These are phyloP conservation scores for Leucoma salicis DNA, from an alignment of 2,888 invertebrate species.

Conservation along the genomic window DNA sequence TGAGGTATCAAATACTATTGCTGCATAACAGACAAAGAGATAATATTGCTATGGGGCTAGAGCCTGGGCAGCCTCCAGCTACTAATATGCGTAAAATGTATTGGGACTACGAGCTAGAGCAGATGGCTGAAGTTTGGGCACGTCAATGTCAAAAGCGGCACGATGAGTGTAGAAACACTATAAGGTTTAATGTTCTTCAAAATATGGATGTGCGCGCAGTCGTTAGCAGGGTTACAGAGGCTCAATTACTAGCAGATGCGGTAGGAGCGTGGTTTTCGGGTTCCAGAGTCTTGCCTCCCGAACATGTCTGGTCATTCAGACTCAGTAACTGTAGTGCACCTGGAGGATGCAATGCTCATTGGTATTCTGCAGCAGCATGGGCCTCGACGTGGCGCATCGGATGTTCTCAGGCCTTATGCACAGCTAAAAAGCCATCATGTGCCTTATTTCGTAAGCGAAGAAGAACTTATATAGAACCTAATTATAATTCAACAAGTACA, in stretches of 20 bases:
- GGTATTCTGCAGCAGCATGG: conserved; percentile 74
- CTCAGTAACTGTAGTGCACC: conserved; percentile 65
- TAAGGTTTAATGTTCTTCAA: conserved; percentile 69
- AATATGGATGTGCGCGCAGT: conserved; percentile 73
- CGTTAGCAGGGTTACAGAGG: conserved; percentile 62
- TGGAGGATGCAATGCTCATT: conserved; percentile 69
- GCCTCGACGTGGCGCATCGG: conserved; percentile 73
- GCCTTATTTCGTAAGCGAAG: conserved; percentile 55
- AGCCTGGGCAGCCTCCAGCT: conserved; percentile 73
- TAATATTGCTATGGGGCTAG: conserved; percentile 71
- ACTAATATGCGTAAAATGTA: conserved; percentile 78
- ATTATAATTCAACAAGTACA: neutral
- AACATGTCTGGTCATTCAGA: conserved; percentile 64
- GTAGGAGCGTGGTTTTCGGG: conserved; percentile 75
- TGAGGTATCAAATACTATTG: conserved; percentile 67
- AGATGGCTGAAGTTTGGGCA: conserved; percentile 73
- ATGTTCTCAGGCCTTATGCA: conserved; percentile 70
- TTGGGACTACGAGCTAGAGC: conserved; percentile 75
- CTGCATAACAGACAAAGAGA: conserved; percentile 74
- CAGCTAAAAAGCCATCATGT: conserved; percentile 60
- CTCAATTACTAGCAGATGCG: conserved; percentile 68
- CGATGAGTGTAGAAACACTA: conserved; percentile 72
- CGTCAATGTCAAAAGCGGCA: conserved; percentile 76
- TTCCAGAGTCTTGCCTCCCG: conserved; percentile 59
- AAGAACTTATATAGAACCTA: conserved; percentile 11